These are phyloP conservation scores for Holothuria scabra DNA, from an alignment of 53 echinoderm and acorn worm genomes.

Conservation along the genomic window DNA sequence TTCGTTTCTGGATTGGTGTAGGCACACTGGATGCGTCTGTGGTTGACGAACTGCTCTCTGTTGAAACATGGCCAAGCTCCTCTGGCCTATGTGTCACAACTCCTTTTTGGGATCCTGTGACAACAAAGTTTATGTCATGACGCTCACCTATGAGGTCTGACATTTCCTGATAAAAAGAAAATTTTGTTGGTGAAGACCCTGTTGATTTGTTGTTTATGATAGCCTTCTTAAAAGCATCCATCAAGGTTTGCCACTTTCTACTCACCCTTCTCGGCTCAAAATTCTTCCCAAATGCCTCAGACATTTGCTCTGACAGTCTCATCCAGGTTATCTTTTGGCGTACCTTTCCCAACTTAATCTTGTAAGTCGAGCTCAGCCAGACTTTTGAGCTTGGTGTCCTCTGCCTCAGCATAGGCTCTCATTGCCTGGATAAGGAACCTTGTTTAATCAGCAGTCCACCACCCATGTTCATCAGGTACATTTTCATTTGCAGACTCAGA, in stretches of 20 bases:
- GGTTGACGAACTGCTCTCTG: no score
- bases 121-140: conserved; percentile 2
- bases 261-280: background rate
- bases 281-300: background rate
- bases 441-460: background rate
- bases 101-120: background rate
- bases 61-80: no score
- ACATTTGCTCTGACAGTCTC: background rate
- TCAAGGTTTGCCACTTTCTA: background rate
- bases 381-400: background rate
- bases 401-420: background rate
- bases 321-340: background rate
- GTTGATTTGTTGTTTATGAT: background rate
- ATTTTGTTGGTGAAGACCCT: background rate
- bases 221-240: background rate
- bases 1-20: no score
- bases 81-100: no score
- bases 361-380: background rate
- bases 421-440: background rate
- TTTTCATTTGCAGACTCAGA: no score
- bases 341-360: background rate
- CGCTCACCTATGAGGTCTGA: background rate
- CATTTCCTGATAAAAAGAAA: background rate
- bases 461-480: background rate
- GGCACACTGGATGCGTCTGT: no score